Evolutionary conservation across 2,888 invertebrate species (phyloP).

Genomic region (Didymodactylos carnosus): DNA sequence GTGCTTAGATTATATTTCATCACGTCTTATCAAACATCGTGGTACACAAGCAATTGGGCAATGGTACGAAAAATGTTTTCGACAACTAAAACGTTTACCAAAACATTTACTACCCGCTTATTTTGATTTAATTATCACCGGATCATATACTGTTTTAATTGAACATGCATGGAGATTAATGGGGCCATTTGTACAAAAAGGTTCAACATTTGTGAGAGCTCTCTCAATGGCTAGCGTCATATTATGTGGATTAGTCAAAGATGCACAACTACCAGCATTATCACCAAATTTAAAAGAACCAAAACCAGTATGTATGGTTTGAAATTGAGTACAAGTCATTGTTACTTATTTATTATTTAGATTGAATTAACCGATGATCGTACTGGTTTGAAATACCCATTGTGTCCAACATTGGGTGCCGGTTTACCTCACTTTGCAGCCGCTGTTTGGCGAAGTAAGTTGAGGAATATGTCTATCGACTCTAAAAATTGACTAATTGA

Average conservation of each 20-base stretch:
- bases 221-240: constrained; percentile 68
- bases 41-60: constrained; percentile 37
- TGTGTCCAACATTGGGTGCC: constrained; percentile 17
- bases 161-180: constrained; percentile 5
- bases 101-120: constrained; percentile 75
- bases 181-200: constrained; percentile 22
- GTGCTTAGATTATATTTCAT: constrained; percentile 65
- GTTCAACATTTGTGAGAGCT: constrained; percentile 55
- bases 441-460: constrained; percentile 87
- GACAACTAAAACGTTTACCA: constrained; percentile 54
- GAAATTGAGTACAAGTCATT: no score
- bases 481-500: no score
- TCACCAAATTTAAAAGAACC: background rate
- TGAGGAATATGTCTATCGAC: no score
- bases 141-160: constrained; percentile 40
- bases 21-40: constrained; percentile 35
- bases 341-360: no score
- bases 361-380: background rate
- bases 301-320: no score
- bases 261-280: constrained; percentile 53
- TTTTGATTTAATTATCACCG: constrained; percentile 61
- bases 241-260: constrained; percentile 53
- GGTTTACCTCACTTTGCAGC: constrained; percentile 71
- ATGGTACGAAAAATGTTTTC: constrained; percentile 49
- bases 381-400: background rate